Conservation (phyloP, 2,113 vertebrate genomes). For the Polyodon spathula region DNA sequence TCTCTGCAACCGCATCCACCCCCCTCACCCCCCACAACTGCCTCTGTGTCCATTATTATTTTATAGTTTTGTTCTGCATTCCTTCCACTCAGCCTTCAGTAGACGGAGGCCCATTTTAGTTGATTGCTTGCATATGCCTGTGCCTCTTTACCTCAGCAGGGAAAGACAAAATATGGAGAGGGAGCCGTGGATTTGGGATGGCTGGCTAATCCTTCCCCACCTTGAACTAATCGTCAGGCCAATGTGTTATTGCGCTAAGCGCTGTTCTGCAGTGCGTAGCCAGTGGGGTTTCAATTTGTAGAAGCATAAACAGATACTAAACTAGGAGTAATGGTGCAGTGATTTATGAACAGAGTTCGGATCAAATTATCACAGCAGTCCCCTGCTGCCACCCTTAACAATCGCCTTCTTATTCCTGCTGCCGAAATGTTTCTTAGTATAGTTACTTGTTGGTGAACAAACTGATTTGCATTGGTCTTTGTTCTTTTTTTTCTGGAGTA, state of each 20-base stretch:
- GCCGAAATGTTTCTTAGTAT: slow-evolving; percentile 76
- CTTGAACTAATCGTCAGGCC: slow-evolving; percentile 95
- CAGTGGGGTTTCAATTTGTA: slow-evolving; percentile 99
- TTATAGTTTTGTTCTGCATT: slow-evolving; percentile 99
- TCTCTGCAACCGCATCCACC: slow-evolving; percentile 33
- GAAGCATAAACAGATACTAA: slow-evolving; percentile 99
- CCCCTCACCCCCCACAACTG: slow-evolving; percentile 51
- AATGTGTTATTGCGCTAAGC: slow-evolving; percentile 68
- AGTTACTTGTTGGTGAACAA: slow-evolving; percentile 72
- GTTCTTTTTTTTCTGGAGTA: slow-evolving; percentile 72
- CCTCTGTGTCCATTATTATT: slow-evolving; percentile 85
- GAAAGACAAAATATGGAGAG: slow-evolving; percentile 91
- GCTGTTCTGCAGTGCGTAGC: slow-evolving; percentile 61
- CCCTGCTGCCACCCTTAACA: slow-evolving; percentile 81
- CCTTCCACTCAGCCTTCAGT: slow-evolving; percentile 81
- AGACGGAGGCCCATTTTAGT: slow-evolving; percentile 80
- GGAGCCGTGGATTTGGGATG: slow-evolving; percentile 69
- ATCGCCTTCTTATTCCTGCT: slow-evolving; percentile 64
- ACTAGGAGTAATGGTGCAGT: slow-evolving; percentile 81
- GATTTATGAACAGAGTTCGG: slow-evolving; percentile 96
- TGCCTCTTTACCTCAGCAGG: slow-evolving; percentile 84
- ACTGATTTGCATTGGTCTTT: slow-evolving; percentile 69
- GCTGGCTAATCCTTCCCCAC: slow-evolving; percentile 88
- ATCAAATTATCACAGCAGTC: slow-evolving; percentile 95
- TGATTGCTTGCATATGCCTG: slow-evolving; percentile 99